Evolutionary conservation across 2,113 vertebrate genomes (phyloP).

Genomic region (Bostrychus sinensis): DNA sequence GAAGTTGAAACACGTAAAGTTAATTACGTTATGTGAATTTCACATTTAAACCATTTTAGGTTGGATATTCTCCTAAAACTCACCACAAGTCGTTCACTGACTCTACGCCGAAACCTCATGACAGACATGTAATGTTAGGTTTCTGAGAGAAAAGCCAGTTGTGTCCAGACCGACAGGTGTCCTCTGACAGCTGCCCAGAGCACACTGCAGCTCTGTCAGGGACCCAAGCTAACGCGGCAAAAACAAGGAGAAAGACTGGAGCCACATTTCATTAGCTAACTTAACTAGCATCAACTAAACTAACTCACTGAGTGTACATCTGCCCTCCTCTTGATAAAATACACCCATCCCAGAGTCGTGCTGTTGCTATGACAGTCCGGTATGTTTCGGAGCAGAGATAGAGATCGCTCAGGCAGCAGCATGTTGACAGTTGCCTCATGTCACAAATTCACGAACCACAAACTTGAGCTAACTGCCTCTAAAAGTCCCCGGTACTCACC

Average conservation of each 20-base stretch:
- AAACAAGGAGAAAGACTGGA: constrained; percentile 14
- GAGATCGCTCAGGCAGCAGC: neutral
- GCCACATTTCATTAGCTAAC: neutral
- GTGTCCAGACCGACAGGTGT: constrained; percentile 40
- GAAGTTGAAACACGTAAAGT: no score
- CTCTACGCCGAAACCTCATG: neutral
- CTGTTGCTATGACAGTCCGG: neutral
- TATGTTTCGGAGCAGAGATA: neutral
- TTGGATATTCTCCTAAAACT: neutral
- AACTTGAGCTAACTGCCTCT: constrained; percentile 22
- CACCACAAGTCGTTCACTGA: constrained; percentile 7
- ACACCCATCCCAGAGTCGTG: neutral
- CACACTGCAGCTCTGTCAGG: neutral
- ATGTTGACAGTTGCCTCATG: constrained; percentile 47
- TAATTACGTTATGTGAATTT: no score
- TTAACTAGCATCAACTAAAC: neutral
- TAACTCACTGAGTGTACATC: neutral
- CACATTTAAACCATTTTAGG: neutral
- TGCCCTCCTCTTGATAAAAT: neutral
- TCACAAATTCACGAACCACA: neutral
- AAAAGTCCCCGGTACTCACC: constrained; percentile 28
- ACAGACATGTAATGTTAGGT: neutral
- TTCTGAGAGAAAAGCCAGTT: neutral
- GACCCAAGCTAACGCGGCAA: constrained; percentile 12
- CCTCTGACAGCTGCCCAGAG: constrained; percentile 12